A percentile compares a stretch with the other conserved stretches of the same genome.
These are phyloP conservation scores for Hydrozoanthus gracilis DNA, from an alignment of 92 coral and sea anemone genomes.

Conservation along the genomic window DNA sequence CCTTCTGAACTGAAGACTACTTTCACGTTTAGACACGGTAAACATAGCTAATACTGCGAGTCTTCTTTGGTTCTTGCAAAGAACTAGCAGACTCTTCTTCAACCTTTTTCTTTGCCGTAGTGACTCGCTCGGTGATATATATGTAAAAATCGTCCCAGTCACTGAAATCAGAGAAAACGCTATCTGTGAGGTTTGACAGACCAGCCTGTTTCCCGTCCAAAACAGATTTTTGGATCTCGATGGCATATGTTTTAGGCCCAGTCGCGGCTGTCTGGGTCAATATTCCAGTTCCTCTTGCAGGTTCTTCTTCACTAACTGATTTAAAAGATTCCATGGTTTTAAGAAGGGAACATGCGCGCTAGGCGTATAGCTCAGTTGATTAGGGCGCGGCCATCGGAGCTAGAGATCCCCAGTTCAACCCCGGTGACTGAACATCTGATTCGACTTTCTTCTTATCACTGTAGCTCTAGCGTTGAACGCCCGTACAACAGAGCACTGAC, in stretches of 20 bases:
- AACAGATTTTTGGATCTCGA: not conserved
- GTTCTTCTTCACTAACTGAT: not conserved
- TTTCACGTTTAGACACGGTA: not conserved
- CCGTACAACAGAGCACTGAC: too few relatives aligned
- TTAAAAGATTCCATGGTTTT: not conserved
- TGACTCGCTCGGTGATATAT: slow-evolving; percentile 38
- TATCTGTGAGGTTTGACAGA: not conserved
- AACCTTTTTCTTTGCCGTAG: slow-evolving; percentile 20
- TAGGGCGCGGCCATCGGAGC: too few relatives aligned
- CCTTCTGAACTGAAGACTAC: slow-evolving; percentile 29
- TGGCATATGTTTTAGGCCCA: not conserved
- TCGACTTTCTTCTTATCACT: too few relatives aligned
- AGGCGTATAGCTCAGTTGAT: too few relatives aligned
- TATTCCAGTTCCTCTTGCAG: not conserved
- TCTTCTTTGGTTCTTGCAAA: not conserved
- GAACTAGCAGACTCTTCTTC: not conserved
- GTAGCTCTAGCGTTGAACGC: too few relatives aligned
- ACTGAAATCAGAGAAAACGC: slow-evolving; percentile 13
- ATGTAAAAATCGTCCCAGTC: slow-evolving; percentile 19
- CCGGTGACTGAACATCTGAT: too few relatives aligned
- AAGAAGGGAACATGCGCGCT: too few relatives aligned
- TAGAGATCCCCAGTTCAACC: too few relatives aligned
- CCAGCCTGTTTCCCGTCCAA: not conserved
- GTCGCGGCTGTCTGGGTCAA: not conserved
- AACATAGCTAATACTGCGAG: too few relatives aligned